Base-by-base conservation (phyloP, 2,888 invertebrate genomes). In the Seladonia tumulorum region DNA sequence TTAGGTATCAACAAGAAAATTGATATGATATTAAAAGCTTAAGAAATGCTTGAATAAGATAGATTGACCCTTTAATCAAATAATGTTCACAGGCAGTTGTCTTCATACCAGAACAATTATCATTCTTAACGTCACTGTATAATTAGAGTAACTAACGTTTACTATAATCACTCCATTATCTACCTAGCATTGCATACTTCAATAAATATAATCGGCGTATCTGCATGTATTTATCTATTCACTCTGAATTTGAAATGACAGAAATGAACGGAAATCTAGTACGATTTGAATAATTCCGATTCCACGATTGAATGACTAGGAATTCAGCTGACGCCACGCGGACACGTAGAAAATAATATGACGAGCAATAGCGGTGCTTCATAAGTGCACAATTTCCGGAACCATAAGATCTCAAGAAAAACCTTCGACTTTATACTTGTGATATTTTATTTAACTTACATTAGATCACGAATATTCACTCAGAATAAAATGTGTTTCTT, bases 201-300 rank as follows among this genome's bases (percentile, higher is more conserved):
- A 39, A 72, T 71, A 68, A 47, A 57, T 47, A 29, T 74, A 78
- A 63, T 60, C 22, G n/a, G 42, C 29, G n/a, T 68, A 49, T 22
- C 29, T 53, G 39, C 25, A 66, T 74, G 45, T 70, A 74, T 60
- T 81, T 78, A 82, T 75, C 77, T 73, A 60, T 74, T 60, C 63
- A 8, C 63, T 77, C 68, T 81, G 78, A 80, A 81, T 84, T 81
- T 71, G 66, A 42, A 75, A 77, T 75, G 74, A 66, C 77, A 81
- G 83, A 77, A 66, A 70, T 70, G 83, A 76, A 68, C 71, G 71
- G 53, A 45, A 81, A 75, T 74, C 80, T 42, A 49, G 45, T 45
- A 49, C 57, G 80, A 86, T 86, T 86, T 86, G 83, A 86, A 86
- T 86, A 86, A 83, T 86, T 86, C 83, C 86, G 53, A 86, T 86